Conservation (phyloP, 2,797 vertebrate genomes). For the Lacerta bilineata region DNA sequence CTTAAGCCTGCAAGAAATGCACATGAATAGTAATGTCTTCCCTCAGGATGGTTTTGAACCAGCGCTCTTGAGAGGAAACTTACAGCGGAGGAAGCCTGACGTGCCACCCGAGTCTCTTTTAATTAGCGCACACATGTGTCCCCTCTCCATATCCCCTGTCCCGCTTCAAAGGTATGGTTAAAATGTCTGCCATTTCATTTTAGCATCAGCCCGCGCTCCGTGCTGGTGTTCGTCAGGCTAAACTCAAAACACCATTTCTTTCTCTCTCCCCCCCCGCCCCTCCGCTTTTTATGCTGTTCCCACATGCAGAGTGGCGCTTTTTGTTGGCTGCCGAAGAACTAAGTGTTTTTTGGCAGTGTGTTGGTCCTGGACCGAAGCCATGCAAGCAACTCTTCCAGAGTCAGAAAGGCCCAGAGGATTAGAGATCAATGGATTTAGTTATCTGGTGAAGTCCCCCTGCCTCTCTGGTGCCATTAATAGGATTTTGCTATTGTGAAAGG, state of each 20-base stretch:
- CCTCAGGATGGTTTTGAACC: slow-evolving; percentile 66
- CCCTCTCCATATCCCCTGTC: not conserved
- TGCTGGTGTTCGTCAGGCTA: slow-evolving; percentile 86
- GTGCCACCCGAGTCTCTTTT: slow-evolving; percentile 80
- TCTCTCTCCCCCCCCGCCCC: too few relatives aligned
- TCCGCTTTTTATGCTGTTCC: slow-evolving; percentile 83
- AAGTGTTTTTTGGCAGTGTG: slow-evolving; percentile 86
- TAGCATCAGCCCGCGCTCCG: slow-evolving; percentile 79
- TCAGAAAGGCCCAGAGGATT: slow-evolving; percentile 76
- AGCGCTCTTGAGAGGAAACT: slow-evolving; percentile 67
- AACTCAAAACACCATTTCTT: slow-evolving; percentile 84
- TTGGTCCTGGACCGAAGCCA: slow-evolving; percentile 79
- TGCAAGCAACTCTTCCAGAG: slow-evolving; percentile 76
- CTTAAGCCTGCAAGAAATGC: slow-evolving; percentile 68
- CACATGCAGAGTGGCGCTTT: slow-evolving; percentile 87
- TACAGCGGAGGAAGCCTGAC: slow-evolving; percentile 64
- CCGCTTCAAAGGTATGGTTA: slow-evolving; percentile 76
- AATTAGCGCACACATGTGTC: slow-evolving; percentile 79
- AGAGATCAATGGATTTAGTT: slow-evolving; percentile 77
- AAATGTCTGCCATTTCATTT: slow-evolving; percentile 82
- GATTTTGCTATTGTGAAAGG: slow-evolving; percentile 75
- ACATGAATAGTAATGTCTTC: slow-evolving; percentile 67
- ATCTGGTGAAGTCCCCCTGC: slow-evolving; percentile 76
- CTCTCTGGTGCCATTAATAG: slow-evolving; percentile 76
- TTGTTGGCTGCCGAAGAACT: slow-evolving; percentile 88